These are phyloP conservation scores for Chrysomallon squamiferum DNA, from an alignment of 1,140 invertebrate species.

Conservation along the genomic window DNA sequence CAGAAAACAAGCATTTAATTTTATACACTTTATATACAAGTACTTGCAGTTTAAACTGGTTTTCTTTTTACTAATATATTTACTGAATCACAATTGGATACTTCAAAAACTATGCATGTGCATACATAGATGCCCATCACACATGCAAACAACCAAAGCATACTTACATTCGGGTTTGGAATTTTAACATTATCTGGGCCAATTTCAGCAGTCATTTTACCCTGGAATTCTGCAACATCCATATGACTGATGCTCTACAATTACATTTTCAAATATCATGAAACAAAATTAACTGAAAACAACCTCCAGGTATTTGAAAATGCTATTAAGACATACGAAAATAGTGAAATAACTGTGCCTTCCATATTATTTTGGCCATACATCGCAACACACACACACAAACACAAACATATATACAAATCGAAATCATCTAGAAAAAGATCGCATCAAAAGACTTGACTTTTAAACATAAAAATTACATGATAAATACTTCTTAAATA, in stretches of 20 bases:
- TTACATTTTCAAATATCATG: neutral
- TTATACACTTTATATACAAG: too few relatives aligned
- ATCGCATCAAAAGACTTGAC: neutral
- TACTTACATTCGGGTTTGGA: conserved; percentile 21
- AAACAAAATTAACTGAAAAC: neutral
- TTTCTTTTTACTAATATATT: too few relatives aligned
- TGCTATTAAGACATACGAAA: neutral
- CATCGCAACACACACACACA: too few relatives aligned
- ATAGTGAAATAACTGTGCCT: neutral
- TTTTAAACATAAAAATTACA: too few relatives aligned
- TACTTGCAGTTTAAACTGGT: too few relatives aligned
- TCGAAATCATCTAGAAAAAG: neutral
- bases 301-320: neutral
- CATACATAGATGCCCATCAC: too few relatives aligned
- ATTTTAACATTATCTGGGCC: neutral
- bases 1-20: too few relatives aligned
- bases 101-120: too few relatives aligned
- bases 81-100: too few relatives aligned
- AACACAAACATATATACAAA: too few relatives aligned
- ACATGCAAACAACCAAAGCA: too few relatives aligned
- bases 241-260: conserved; percentile 53
- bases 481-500: too few relatives aligned
- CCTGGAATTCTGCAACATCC: conserved; percentile 63
- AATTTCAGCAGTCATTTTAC: conserved; percentile 19
- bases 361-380: neutral